These are phyloP conservation scores for Bothrops jararaca DNA, from an alignment of 2,113 vertebrate species.

Conservation along the genomic window DNA sequence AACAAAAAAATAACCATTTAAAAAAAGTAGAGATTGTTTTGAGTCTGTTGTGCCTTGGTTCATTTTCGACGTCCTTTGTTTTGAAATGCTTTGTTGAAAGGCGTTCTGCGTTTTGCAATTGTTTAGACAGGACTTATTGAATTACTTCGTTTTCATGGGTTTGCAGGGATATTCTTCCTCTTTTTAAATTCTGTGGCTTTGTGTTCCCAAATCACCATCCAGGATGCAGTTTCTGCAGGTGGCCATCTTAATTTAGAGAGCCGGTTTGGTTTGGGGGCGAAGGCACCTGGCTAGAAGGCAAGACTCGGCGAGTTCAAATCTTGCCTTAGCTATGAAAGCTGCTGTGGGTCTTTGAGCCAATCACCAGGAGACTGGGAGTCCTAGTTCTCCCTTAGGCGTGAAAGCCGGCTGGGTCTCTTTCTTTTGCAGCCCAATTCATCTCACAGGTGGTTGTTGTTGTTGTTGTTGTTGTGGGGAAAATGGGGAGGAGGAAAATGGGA, in stretches of 20 bases:
- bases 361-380: too few relatives aligned
- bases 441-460: too few relatives aligned
- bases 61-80: not conserved
- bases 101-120: not conserved
- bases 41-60: not conserved
- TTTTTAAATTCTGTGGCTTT: not conserved
- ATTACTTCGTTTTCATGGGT: not conserved
- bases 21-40: not conserved
- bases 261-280: not conserved
- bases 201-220: too few relatives aligned
- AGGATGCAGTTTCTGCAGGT: not conserved
- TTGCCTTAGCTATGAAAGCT: not conserved
- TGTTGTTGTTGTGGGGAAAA: too few relatives aligned
- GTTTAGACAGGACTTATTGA: not conserved
- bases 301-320: not conserved
- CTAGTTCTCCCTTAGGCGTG: not conserved
- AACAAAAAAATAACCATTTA: too few relatives aligned
- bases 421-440: too few relatives aligned
- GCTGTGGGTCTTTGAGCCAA: not conserved
- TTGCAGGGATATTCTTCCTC: not conserved
- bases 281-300: too few relatives aligned
- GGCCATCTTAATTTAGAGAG: not conserved
- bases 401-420: too few relatives aligned
- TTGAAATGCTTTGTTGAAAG: not conserved
- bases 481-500: too few relatives aligned